Percentiles rank a stretch among this genome's conserved stretches.
Conservation (phyloP, 2,113 vertebrate species). For the Zosterops borbonicus region DNA sequence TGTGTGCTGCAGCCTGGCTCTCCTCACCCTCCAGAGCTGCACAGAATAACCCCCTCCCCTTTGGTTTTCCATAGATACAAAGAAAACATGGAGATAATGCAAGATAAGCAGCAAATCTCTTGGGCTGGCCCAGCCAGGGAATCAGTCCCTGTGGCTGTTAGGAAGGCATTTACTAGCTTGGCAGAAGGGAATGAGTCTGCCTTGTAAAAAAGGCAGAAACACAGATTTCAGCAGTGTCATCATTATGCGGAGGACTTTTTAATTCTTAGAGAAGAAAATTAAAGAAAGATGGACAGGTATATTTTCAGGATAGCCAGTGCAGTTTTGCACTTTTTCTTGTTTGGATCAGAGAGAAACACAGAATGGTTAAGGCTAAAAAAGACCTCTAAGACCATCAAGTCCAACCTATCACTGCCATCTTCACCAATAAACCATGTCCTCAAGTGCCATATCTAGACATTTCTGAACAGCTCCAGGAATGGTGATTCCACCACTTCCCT, state of each 20-base stretch:
- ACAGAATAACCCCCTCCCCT: not conserved
- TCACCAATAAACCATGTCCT: not conserved
- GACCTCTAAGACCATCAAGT: not conserved
- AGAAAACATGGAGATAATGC: not conserved
- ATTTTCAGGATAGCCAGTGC: not conserved
- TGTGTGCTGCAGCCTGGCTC: not conserved
- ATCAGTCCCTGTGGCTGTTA: not conserved
- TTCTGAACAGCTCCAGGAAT: not conserved
- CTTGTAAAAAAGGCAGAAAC: not conserved
- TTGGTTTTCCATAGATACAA: not conserved
- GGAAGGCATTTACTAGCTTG: accelerated
- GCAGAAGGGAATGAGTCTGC: not conserved
- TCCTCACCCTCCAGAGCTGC: not conserved
- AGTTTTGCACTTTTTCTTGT: not conserved
- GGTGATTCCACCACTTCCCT: not conserved
- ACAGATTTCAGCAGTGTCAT: not conserved
- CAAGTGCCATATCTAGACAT: not conserved
- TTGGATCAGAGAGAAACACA: not conserved
- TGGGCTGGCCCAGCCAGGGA: not conserved
- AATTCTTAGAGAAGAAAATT: not conserved
- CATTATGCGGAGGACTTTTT: not conserved
- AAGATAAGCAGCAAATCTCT: not conserved
- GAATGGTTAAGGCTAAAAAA: not conserved
- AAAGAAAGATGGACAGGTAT: not conserved
- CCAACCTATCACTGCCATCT: not conserved